A percentile compares a stretch with the other conserved stretches of the same genome.
Evolutionary conservation across 1,140 invertebrate genomes (phyloP).

Genomic region (Paralvinella palmiformis): DNA sequence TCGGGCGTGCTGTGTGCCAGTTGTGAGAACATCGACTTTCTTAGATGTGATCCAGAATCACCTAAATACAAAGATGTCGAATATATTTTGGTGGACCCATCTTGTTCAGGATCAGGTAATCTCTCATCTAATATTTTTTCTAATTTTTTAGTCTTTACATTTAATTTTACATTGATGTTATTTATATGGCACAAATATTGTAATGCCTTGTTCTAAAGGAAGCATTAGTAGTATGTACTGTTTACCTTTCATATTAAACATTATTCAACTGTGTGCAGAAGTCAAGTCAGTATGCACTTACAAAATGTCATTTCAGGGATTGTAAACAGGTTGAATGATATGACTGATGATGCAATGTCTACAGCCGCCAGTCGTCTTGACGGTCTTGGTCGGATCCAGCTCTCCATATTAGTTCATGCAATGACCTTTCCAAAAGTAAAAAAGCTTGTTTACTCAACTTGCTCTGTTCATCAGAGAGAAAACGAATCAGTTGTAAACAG

Average conservation of each 20-base stretch:
- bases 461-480: conserved; percentile 81
- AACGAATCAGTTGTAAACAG: conserved; percentile 81
- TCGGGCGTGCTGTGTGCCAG: conserved; percentile 59
- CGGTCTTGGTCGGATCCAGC: conserved; percentile 71
- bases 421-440: conserved; percentile 78
- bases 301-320: conserved; percentile 54
- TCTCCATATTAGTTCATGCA: conserved; percentile 76
- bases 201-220: no score
- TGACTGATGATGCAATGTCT: conserved; percentile 26
- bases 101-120: conserved; percentile 88
- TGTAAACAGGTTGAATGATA: conserved; percentile 36
- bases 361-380: conserved; percentile 28
- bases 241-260: no score
- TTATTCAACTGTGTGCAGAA: no score
- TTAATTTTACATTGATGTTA: no score
- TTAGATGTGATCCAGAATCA: conserved; percentile 58
- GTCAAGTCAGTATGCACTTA: no score
- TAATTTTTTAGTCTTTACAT: no score
- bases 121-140: no score
- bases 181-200: no score
- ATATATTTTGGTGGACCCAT: conserved; percentile 90
- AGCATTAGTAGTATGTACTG: no score
- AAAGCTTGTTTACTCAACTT: conserved; percentile 89
- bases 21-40: conserved; percentile 63
- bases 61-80: conserved; percentile 63